phyloP scores from a whole-genome alignment of 2,113 vertebrate species.

The Synodontis membranacea region DNA sequence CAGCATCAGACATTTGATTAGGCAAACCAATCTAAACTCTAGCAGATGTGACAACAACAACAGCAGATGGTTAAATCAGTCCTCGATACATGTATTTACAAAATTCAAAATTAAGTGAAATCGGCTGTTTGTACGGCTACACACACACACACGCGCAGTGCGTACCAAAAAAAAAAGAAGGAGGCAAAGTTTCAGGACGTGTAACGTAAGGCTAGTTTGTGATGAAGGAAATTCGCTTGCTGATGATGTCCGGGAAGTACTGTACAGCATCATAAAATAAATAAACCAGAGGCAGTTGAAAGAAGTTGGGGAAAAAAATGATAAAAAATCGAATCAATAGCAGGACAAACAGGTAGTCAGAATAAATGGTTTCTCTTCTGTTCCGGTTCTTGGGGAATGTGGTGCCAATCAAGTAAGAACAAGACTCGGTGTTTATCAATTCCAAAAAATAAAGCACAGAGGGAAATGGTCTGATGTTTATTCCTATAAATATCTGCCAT shows the following conservation, averaged over 20 bases:
- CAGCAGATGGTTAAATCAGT: constrained; percentile 15
- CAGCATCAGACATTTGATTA: neutral
- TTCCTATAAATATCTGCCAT: neutral
- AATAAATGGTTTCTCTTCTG: neutral
- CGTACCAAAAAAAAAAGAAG: neutral
- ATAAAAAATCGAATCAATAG: neutral
- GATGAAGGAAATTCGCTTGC: neutral
- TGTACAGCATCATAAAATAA: neutral
- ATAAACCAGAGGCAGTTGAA: neutral
- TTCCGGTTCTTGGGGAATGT: neutral
- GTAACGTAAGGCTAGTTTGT: neutral
- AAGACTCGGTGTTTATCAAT: neutral
- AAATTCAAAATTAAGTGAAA: neutral
- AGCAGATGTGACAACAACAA: neutral
- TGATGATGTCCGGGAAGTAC: neutral
- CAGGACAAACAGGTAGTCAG: neutral
- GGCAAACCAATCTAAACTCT: neutral
- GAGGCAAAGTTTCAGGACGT: neutral
- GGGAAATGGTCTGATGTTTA: neutral
- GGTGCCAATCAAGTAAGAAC: neutral
- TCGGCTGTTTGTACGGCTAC: neutral
- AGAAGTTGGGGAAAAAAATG: no score
- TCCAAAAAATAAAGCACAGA: neutral
- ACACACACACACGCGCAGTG: neutral
- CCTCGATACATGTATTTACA: neutral